phyloP scores from a whole-genome alignment of 1,140 invertebrate genomes.

The Trichonephila clavipes region DNA sequence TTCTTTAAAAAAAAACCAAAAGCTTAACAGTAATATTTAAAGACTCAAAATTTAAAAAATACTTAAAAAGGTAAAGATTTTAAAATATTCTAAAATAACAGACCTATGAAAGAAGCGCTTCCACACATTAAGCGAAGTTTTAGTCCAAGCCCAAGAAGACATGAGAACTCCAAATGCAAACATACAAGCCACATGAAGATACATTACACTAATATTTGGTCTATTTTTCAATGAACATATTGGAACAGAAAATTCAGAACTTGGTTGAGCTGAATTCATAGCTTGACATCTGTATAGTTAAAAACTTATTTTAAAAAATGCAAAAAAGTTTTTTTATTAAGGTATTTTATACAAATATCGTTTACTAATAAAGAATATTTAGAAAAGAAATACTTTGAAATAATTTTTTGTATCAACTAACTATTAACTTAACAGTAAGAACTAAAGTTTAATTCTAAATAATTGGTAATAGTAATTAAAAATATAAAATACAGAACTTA shows the following conservation, averaged over 20 bases:
- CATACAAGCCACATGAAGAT: slow-evolving; percentile 89
- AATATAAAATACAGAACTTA: slow-evolving; percentile 83
- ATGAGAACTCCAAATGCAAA: slow-evolving; percentile 93
- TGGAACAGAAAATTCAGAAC: slow-evolving; percentile 71
- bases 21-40: no score
- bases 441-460: no score
- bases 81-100: slow-evolving; percentile 66
- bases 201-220: slow-evolving; percentile 90
- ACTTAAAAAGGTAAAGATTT: no score
- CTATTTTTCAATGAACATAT: slow-evolving; percentile 84
- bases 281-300: slow-evolving; percentile 80
- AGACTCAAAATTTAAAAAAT: no score
- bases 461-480: slow-evolving; percentile 30
- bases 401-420: no score
- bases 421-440: no score
- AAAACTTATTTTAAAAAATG: neutral
- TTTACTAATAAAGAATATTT: no score
- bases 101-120: slow-evolving; percentile 90
- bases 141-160: slow-evolving; percentile 95
- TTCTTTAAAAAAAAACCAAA: no score
- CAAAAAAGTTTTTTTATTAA: no score
- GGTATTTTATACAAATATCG: no score
- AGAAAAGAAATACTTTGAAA: no score
- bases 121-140: slow-evolving; percentile 90
- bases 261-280: slow-evolving; percentile 78